These are phyloP conservation scores for Chelon labrosus DNA, from an alignment of 2,797 vertebrate species.

Conservation along the genomic window DNA sequence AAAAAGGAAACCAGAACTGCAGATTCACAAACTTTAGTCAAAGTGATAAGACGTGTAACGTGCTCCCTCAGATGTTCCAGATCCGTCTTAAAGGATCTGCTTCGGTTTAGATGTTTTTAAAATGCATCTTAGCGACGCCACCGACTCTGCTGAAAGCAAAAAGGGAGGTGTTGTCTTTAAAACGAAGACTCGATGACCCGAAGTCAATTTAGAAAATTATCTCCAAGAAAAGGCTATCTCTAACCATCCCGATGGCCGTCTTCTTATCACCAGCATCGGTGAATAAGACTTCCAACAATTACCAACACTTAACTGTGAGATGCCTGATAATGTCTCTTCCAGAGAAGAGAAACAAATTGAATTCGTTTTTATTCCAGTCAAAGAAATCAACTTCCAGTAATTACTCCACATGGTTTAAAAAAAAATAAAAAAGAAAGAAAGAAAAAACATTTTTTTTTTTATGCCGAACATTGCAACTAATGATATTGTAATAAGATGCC, in stretches of 20 bases:
- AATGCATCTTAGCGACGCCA: too few species aligned
- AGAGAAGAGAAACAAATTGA: slow-evolving; percentile 88
- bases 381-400: slow-evolving; percentile 94
- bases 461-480: slow-evolving; percentile 92
- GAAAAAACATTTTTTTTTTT: slow-evolving; percentile 80
- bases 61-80: too few species aligned
- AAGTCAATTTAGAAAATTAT: too few species aligned
- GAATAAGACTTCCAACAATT: slow-evolving; percentile 80
- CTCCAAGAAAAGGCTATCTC: slow-evolving; percentile 25
- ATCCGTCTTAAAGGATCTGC: too few species aligned
- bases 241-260: slow-evolving; percentile 25
- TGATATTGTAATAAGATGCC: slow-evolving; percentile 99
- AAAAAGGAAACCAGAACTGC: too few species aligned
- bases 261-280: slow-evolving; percentile 62
- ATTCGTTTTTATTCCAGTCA: slow-evolving; percentile 92
- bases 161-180: too few species aligned
- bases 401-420: slow-evolving; percentile 79
- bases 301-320: slow-evolving; percentile 84
- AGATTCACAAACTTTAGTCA: too few species aligned
- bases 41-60: too few species aligned
- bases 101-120: too few species aligned
- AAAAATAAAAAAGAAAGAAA: slow-evolving; percentile 26
- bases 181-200: too few species aligned
- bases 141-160: too few species aligned
- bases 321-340: slow-evolving; percentile 88